Evolutionary conservation across 2,888 invertebrate species (phyloP), one percentile per base, ranked within the genome.

Genomic region (Aphelenchoides bicaudatus): DNA sequence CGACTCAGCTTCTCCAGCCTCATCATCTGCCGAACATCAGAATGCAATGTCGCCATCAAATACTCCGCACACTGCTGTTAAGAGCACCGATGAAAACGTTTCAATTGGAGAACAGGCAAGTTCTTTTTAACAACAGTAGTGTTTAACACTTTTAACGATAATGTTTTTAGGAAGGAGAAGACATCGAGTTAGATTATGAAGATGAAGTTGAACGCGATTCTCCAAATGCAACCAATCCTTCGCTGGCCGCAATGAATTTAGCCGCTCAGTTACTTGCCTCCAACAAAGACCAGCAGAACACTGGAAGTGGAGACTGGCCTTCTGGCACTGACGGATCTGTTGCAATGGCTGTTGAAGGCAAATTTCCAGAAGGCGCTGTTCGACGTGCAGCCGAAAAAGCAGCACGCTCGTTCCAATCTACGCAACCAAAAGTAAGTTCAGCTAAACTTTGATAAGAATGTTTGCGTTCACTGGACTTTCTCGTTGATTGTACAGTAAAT

Each of bases 331-430:
- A 54, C 52, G 30, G 55, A 19, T 53, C 50, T 16, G 25, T 39
- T 19, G 56, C 56, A 13, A 31, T 31, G n/a, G 58, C 21, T 38
- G 57, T 63, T 23, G 63, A 63, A 29, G 29, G 38, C 6, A 43
- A 47, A 13, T 75, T 78, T 39, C 74, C 75, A 13, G 74, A 73
- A 49, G 78, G 75, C 16, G 78, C 78, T 8, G 72, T 78, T 13
- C 68, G 72, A 39, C 58, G 78, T 59, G 78, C 78, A 2, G 77
- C 77, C 4, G 77, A 78, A 49, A 78, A 78, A 58, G 77, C 76
- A 1, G 71, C 75, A 5, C 53, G 75, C 49, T 68, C 67, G 43
- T 78, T 75, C 58, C 73, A 75, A 53, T 68, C 69, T 59, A 77
- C 77, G 5, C 77, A 78, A 50, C 78, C 78, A n/a, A 78, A 78